phyloP scores from a whole-genome alignment of 1,140 invertebrate species.

The Pseudomyrmex flavicornis region DNA sequence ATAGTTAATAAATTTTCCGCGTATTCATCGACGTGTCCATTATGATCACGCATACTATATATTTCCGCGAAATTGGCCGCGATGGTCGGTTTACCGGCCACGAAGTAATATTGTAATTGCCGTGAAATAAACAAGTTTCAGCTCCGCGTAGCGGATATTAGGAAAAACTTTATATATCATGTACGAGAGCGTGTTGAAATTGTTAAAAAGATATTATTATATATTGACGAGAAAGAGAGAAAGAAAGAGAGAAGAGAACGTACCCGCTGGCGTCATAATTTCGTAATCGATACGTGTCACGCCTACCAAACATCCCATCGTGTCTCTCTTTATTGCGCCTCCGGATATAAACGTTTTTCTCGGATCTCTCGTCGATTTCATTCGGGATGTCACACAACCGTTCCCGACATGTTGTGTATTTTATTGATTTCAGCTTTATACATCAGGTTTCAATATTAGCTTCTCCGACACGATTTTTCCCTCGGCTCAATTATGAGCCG shows the following conservation, averaged over 20 bases:
- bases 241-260: background rate
- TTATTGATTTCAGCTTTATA: background rate
- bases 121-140: conserved; percentile 56
- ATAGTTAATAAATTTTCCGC: conserved; percentile 63
- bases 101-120: conserved; percentile 54
- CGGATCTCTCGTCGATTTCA: background rate
- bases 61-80: conserved; percentile 23
- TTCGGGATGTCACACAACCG: background rate
- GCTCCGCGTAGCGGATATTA: conserved; percentile 20
- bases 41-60: conserved; percentile 12
- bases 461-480: too few species aligned
- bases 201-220: conserved; percentile 45
- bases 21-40: conserved; percentile 55
- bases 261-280: conserved; percentile 14
- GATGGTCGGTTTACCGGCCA: conserved; percentile 9
- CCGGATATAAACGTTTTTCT: background rate
- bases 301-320: background rate
- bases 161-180: conserved; percentile 26
- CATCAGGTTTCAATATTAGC: background rate
- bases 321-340: background rate
- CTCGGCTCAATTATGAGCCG: too few species aligned
- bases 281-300: conserved; percentile 32
- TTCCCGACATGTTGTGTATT: background rate
- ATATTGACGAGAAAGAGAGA: background rate
- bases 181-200: conserved; percentile 26